Conservation (phyloP, 2,888 invertebrate genomes). For the Eupithecia abbreviata region DNA sequence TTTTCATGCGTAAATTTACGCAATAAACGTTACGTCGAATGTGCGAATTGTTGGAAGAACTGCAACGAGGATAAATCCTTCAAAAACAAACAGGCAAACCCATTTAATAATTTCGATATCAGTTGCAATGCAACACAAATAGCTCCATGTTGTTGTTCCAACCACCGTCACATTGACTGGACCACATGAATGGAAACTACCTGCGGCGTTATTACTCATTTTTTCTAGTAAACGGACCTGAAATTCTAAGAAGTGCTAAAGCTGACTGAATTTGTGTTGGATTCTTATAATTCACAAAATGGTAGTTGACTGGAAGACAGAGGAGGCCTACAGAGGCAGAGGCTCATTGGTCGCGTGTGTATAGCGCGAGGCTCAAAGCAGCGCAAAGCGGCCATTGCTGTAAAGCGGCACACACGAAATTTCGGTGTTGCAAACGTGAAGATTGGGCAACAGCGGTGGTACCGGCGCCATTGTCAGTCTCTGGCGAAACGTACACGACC, state of each 20-base stretch:
- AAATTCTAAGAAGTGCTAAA: slow-evolving; percentile 15
- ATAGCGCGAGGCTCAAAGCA: slow-evolving; percentile 44
- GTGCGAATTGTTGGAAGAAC: slow-evolving; percentile 23
- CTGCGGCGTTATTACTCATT: slow-evolving; percentile 29
- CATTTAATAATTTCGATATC: slow-evolving; percentile 33
- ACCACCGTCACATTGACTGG: slow-evolving; percentile 14
- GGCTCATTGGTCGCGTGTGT: slow-evolving; percentile 27
- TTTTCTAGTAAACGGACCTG: slow-evolving; percentile 14
- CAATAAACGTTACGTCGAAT: slow-evolving; percentile 25
- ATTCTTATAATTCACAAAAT: slow-evolving; percentile 4
- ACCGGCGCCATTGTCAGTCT: slow-evolving; percentile 77
- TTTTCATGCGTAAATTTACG: slow-evolving; percentile 14
- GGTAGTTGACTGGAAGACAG: slow-evolving; percentile 21
- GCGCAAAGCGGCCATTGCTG: slow-evolving; percentile 67
- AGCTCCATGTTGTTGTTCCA: slow-evolving; percentile 18
- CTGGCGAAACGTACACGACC: slow-evolving; percentile 79
- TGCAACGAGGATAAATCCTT: slow-evolving; percentile 30
- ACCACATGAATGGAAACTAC: slow-evolving; percentile 34
- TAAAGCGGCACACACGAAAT: slow-evolving; percentile 79
- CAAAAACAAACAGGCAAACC: slow-evolving; percentile 36
- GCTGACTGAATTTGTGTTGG: slow-evolving; percentile 1
- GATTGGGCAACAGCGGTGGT: slow-evolving; percentile 72
- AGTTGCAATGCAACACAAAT: slow-evolving; percentile 29
- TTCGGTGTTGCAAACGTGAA: slow-evolving; percentile 78
- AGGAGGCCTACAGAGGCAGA: background rate